Evolutionary conservation across 2,888 invertebrate genomes (phyloP), one percentile per base, ranked within the genome.

Genomic region (Anthoptus insignis): DNA sequence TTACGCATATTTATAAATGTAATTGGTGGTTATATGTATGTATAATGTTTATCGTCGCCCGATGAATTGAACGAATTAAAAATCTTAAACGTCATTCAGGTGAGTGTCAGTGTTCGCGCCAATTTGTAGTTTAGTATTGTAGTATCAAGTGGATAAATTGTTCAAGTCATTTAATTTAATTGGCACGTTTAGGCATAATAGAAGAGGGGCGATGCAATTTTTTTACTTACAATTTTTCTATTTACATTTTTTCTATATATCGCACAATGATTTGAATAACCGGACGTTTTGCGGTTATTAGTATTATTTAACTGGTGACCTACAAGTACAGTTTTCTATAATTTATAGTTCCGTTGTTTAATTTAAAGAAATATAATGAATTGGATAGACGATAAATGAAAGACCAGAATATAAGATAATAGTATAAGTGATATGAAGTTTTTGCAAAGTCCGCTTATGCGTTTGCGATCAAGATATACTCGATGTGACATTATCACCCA

Each of bases 201-300:
- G 69, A 67, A 73, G 73, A 77, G 78, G 82, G 78, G 69, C 64
- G 80, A 81, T 81, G 83, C 83, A 84, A 84, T 83, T 77, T 73
- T 78, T 70, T 69, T 73, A 75, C 72, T 67, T 74, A 74, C 54
- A 54, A 39, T 37, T 54, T 53, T 53, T 56, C 56, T 45, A 61
- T 53, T 61, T 60, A 53, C 59, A 67, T 68, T 57, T 59, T 72
- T 61, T 65, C 56, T 71, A 74, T 74, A 47, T 32, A 37, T 71
- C 73, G 74, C 73, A 72, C 73, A 74, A 74, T 66, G 65, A 63
- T 63, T 59, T 65, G 32, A 49, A 7, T 19, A 45, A 50, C 66
- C 53, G 54, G 59, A 63, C 64, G 59, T 67, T 56, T 56, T 29
- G 65, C 56, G 60, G 42, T 67, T 34, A 47, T 27, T 61, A 54